Percentiles rank a stretch among this genome's conserved stretches.
phyloP scores from a whole-genome alignment of 2,888 invertebrate species.

The Noctua comes region DNA sequence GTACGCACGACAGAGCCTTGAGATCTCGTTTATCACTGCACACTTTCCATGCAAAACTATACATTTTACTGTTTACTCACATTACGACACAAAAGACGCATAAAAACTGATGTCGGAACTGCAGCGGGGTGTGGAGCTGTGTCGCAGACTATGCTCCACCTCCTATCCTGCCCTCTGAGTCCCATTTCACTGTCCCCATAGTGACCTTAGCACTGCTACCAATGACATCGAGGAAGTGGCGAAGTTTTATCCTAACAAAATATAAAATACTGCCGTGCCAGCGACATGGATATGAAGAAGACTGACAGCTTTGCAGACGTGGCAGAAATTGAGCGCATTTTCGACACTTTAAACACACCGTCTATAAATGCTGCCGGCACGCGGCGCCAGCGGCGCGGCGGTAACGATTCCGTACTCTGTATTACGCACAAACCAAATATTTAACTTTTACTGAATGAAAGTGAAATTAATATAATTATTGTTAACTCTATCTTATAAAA shows the following conservation, averaged over 20 bases:
- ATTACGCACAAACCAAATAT: background rate
- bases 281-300: background rate
- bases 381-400: too few species aligned
- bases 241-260: background rate
- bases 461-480: too few species aligned
- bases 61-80: background rate
- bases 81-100: background rate
- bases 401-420: background rate
- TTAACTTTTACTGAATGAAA: background rate
- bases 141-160: background rate
- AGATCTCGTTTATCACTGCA: background rate
- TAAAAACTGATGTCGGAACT: background rate
- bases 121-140: background rate
- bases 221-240: background rate
- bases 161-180: background rate
- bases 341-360: too few species aligned
- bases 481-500: too few species aligned
- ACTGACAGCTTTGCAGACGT: background rate
- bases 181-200: background rate
- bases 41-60: background rate
- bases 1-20: background rate
- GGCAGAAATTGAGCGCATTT: background rate
- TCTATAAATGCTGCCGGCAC: background rate
- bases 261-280: too few species aligned
- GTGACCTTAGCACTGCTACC: background rate